phyloP scores from a whole-genome alignment of 2,797 vertebrate species.

The Trichosurus vulpecula region DNA sequence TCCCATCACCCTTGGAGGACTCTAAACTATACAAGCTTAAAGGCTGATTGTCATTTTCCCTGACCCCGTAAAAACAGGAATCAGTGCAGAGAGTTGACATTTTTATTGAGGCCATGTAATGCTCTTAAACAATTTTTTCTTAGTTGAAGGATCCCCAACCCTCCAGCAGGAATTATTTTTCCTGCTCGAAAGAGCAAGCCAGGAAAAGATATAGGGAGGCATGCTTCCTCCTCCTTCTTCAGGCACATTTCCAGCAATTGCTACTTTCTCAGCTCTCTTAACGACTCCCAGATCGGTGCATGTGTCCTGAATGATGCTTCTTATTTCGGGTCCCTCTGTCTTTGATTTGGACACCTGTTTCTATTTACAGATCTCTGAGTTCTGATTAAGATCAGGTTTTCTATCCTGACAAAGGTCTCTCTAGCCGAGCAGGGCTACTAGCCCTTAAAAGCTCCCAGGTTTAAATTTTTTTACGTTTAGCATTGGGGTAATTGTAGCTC shows the following conservation, averaged over 20 bases:
- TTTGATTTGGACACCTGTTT: constrained; percentile 78
- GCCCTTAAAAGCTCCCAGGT: constrained; percentile 70
- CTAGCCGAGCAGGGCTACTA: constrained; percentile 37
- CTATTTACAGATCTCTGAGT: constrained; percentile 73
- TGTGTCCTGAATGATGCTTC: constrained; percentile 63
- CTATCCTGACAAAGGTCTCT: constrained; percentile 57
- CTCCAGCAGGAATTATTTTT: constrained; percentile 40
- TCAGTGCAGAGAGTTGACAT: not conserved
- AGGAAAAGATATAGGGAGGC: not conserved
- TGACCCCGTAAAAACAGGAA: constrained; percentile 49
- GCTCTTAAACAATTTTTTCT: not conserved
- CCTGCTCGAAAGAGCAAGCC: constrained; percentile 37
- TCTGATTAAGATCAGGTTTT: constrained; percentile 74
- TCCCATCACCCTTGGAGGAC: constrained; percentile 55
- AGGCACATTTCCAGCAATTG: constrained; percentile 53
- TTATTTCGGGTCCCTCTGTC: constrained; percentile 66
- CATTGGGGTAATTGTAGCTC: constrained; percentile 60
- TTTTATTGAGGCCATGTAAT: constrained; percentile 1
- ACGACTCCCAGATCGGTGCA: constrained; percentile 20
- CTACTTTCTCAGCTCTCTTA: constrained; percentile 72
- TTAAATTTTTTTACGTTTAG: constrained; percentile 67
- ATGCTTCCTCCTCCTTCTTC: constrained; percentile 43
- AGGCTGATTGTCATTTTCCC: constrained; percentile 23
- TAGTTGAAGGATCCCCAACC: constrained; percentile 19
- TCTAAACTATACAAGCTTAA: not conserved